Percentiles rank a stretch among this genome's conserved stretches.
Conservation (phyloP, 2,888 invertebrate species). For the Capitulum mitella region DNA sequence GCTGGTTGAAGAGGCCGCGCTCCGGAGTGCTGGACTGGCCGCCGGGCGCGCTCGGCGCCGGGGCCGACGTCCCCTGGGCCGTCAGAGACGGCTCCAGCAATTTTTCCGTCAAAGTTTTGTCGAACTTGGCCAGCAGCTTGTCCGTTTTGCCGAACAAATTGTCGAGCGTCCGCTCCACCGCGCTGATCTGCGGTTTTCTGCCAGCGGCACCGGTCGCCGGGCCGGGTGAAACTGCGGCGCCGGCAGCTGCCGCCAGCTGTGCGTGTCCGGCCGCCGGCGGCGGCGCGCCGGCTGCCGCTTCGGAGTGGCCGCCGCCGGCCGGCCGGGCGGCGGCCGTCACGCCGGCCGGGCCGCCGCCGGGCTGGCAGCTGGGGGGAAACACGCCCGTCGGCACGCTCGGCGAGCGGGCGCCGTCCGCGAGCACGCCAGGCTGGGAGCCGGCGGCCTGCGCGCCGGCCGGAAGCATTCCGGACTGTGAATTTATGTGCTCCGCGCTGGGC, state of each 20-base stretch:
- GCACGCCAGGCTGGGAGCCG: not conserved
- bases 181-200: not conserved
- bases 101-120: slow-evolving; percentile 11
- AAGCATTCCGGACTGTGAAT: not conserved
- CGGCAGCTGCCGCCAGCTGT: not conserved
- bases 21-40: not conserved
- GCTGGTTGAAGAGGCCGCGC: not conserved
- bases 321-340: not conserved
- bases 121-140: slow-evolving; percentile 22
- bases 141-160: slow-evolving; percentile 20
- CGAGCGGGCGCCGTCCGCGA: not conserved
- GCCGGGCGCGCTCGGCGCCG: not conserved
- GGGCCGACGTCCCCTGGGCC: not conserved
- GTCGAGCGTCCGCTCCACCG: slow-evolving; percentile 12
- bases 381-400: not conserved
- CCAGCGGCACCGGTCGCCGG: not conserved
- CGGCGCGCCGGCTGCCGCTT: no score
- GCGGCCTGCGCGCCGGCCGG: not conserved
- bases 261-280: not conserved
- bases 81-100: not conserved
- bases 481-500: not conserved
- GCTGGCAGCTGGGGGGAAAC: not conserved
- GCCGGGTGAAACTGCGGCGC: not conserved
- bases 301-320: no score
- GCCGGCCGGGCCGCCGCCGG: not conserved